phyloP scores from a whole-genome alignment of 2,888 invertebrate genomes.

The Oxystoma pomonae region DNA sequence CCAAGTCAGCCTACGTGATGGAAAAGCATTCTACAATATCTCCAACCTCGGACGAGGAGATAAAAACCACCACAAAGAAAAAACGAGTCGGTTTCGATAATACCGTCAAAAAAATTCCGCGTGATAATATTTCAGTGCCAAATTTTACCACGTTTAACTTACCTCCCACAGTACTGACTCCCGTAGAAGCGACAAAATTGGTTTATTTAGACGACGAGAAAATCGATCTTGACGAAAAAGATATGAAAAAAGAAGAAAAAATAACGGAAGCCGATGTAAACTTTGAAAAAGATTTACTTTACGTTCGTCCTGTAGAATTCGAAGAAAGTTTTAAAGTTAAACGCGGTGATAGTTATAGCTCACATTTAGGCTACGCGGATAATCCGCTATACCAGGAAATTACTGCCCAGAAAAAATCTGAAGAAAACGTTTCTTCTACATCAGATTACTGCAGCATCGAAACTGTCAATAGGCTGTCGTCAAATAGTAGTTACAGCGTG shows the following conservation, averaged over 20 bases:
- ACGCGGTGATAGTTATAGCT: conserved; percentile 54
- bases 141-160: conserved; percentile 62
- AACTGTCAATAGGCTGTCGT: conserved; percentile 56
- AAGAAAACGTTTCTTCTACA: conserved; percentile 60
- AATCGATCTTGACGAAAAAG: conserved; percentile 26
- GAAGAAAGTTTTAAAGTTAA: conserved; percentile 26
- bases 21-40: conserved; percentile 50
- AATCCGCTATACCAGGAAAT: conserved; percentile 51
- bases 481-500: conserved; percentile 49
- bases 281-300: background rate
- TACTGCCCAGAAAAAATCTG: conserved; percentile 54
- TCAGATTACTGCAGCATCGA: conserved; percentile 76
- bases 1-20: conserved; percentile 56
- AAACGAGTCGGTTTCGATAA: conserved; percentile 44
- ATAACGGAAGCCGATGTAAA: conserved; percentile 19
- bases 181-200: conserved; percentile 63
- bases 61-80: conserved; percentile 30
- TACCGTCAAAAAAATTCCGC: conserved; percentile 48
- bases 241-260: conserved; percentile 9
- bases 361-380: conserved; percentile 51
- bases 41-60: conserved; percentile 33
- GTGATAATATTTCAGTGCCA: conserved; percentile 71
- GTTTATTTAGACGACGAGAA: conserved; percentile 66
- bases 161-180: conserved; percentile 62
- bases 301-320: background rate